Evolutionary conservation across 1,140 invertebrate species (phyloP), one percentile per base, ranked within the genome.

Genomic region (Drosophila sucinea): DNA sequence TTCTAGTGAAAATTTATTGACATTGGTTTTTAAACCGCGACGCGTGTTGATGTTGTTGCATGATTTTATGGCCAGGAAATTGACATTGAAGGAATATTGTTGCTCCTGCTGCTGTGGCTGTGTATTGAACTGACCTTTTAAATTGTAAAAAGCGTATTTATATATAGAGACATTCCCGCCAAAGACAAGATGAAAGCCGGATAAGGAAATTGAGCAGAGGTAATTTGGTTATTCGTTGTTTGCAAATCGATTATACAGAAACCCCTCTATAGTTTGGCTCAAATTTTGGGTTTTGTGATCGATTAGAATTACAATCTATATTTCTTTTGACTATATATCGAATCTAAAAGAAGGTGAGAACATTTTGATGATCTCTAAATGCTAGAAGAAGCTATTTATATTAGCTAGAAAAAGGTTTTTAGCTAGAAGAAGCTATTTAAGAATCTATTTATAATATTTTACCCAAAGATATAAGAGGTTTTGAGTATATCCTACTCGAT

Each of bases 1-100:
- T 84, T 87, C 85, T 87, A 87, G 84, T 87, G 84, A 87, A 87
- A 87, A 87, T 87, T 87, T 87, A 87, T 84, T 80, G 77, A 44
- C 84, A 87, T 87, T 89, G 85, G 70, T 77, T 87, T 87, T 87
- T 87, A 87, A 87, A 87, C 77, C 84, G 80, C 84, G 84, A 77
- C 70, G 84, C 84, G 80, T 89, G 84, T 55, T 81, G 77, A 55
- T 77, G 69, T 54, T 47, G 44, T 51, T 51, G 44, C 47, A 60
- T n/a, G 27, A 60, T 87, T 87, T 79, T 83, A 87, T 87, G 65
- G 73, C 69, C 65, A 55, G 72, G 61, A 77, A 77, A 79, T 83
- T 87, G 83, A 63, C 84, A 72, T 83, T 89, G 79, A 72, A 60
- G 41, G 55, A 67, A 54, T 65, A 35, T 11, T 54, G 11, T 29